These are phyloP conservation scores for Plebejus anna DNA, from an alignment of 2,888 invertebrate species.

Conservation along the genomic window DNA sequence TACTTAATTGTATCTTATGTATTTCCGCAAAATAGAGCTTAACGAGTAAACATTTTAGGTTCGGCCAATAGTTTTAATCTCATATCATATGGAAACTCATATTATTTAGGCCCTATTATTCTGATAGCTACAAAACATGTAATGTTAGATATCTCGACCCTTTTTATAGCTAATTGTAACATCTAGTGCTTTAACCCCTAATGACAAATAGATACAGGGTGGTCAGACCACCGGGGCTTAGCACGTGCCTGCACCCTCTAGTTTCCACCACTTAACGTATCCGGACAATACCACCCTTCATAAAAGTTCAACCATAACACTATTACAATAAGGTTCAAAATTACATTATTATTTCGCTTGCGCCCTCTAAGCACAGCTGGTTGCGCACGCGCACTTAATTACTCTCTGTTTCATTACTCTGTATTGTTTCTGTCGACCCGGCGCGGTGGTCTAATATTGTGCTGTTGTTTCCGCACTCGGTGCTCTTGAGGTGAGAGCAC, in stretches of 20 bases:
- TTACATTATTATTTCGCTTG: background rate
- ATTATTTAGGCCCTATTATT: too few species aligned
- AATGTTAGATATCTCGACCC: too few species aligned
- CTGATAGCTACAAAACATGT: too few species aligned
- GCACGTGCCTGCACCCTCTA: slow-evolving; percentile 17
- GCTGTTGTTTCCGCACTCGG: slow-evolving; percentile 24
- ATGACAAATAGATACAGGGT: slow-evolving; percentile 42
- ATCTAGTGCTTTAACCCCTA: background rate
- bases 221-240: slow-evolving; percentile 46
- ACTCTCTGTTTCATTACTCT: slow-evolving; percentile 32
- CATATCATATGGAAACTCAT: too few species aligned
- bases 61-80: too few species aligned
- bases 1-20: too few species aligned
- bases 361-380: slow-evolving; percentile 54
- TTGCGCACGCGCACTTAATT: slow-evolving; percentile 67
- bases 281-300: background rate
- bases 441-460: slow-evolving; percentile 30
- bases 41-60: too few species aligned
- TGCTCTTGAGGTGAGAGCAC: slow-evolving; percentile 21
- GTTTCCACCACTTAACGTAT: slow-evolving; percentile 10
- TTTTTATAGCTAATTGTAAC: background rate
- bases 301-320: background rate
- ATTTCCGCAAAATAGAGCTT: too few species aligned
- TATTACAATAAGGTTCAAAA: background rate
- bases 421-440: slow-evolving; percentile 25